phyloP scores from a whole-genome alignment of 2,888 invertebrate genomes.

The Aromia moschata region DNA sequence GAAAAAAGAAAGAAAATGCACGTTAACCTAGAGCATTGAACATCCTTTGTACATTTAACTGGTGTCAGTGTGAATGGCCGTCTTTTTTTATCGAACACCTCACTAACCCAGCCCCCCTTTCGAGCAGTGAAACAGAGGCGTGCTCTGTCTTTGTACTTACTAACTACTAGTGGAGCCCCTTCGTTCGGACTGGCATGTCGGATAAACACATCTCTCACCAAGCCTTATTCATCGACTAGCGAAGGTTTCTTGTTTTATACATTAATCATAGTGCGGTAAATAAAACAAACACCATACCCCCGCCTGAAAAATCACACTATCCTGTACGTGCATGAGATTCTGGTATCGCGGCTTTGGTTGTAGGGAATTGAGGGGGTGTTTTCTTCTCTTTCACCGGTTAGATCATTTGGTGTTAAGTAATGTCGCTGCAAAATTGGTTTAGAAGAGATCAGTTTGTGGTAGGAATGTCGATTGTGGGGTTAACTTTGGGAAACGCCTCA shows the following conservation, averaged over 20 bases:
- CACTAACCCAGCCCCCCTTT: constrained; percentile 29
- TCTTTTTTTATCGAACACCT: constrained; percentile 1
- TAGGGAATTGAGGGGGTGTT: constrained; percentile 12
- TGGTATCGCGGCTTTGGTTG: constrained; percentile 19
- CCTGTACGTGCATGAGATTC: constrained; percentile 10
- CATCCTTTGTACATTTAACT: constrained; percentile 13
- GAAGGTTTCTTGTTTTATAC: constrained; percentile 48
- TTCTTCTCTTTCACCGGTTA: constrained; percentile 17
- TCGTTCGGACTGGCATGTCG: too few species aligned
- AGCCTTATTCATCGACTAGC: constrained; percentile 55
- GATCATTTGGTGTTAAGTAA: too few species aligned
- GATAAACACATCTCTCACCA: constrained; percentile 42
- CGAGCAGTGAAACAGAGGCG: not conserved
- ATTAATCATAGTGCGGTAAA: constrained; percentile 26
- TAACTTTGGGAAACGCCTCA: too few species aligned
- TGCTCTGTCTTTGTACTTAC: constrained; percentile 23
- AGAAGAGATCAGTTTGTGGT: too few species aligned
- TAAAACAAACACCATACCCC: constrained; percentile 1
- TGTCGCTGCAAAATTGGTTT: too few species aligned
- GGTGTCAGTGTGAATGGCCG: constrained; percentile 8
- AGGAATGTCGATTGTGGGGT: too few species aligned
- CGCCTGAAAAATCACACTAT: constrained; percentile 16
- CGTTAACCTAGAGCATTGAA: not conserved
- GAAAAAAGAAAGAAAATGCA: constrained; percentile 20
- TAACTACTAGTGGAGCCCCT: constrained; percentile 32